Evolutionary conservation across 2,113 vertebrate genomes (phyloP).

Genomic region (Emydura subglobosa): DNA sequence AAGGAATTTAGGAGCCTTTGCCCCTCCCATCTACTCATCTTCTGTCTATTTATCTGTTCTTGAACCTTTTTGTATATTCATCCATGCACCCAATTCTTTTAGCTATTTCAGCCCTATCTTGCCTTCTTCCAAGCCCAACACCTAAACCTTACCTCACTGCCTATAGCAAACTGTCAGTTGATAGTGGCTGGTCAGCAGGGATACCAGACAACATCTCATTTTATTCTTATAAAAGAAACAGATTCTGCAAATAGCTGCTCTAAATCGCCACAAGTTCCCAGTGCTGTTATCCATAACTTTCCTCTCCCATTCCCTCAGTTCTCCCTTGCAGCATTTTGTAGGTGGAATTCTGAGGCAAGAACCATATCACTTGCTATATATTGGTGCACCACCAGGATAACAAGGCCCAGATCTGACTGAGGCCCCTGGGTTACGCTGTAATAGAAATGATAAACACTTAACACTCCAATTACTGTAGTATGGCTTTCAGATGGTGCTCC

Average conservation of each 20-base stretch:
- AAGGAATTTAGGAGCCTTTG: conserved; percentile 63
- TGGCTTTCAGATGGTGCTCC: not conserved
- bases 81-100: not conserved
- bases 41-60: conserved; percentile 53
- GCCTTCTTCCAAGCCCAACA: not conserved
- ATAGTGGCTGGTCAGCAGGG: not conserved
- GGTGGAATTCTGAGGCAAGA: not conserved
- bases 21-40: conserved; percentile 52
- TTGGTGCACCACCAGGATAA: not conserved
- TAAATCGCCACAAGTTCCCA: not conserved
- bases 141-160: not conserved
- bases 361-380: not conserved
- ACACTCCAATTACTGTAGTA: not conserved
- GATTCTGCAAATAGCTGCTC: not conserved
- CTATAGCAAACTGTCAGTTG: not conserved
- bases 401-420: not conserved
- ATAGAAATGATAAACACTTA: not conserved
- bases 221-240: no score
- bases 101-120: conserved; percentile 5
- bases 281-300: not conserved
- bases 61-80: conserved; percentile 31
- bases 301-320: not conserved
- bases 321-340: not conserved
- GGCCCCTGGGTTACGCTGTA: not conserved
- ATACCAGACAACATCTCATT: not conserved